Evolutionary conservation across 2,113 vertebrate species (phyloP), one percentile per base, ranked within the genome.

Genomic region (Planiliza haematocheilus): DNA sequence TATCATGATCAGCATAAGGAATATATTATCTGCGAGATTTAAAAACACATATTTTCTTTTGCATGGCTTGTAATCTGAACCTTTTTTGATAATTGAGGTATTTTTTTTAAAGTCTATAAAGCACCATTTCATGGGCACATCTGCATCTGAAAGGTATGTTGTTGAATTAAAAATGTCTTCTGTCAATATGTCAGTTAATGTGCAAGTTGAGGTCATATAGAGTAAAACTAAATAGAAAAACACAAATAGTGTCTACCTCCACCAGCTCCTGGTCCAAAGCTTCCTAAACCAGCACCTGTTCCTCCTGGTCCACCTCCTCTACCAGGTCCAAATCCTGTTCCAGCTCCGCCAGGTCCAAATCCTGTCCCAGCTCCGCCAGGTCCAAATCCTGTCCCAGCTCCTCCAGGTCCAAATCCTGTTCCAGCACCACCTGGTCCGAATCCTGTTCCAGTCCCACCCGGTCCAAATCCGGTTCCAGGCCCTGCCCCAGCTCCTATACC

Each of bases 321-420:
- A 36, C 74, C 76, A 43, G 88, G 83, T 10, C 82, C 77, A 74
- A 85, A 86, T 72, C 76, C 89, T 52, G 86, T 74, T n/a, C 86
- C 82, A 6, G 65, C 81, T 62, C 62, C 79, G 24, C 74, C 76
- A 48, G 88, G 83, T 10, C 82, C 77, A 75, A 85, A 86, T 71
- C 75, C 89, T 52, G 86, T 74, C 17, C 86, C 82, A 6, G 65
- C 49, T 43, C 82, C 84, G 21, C 87, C 88, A 20, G 81, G 81
- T 1, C 84, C 82, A 59, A 83, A 82, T 73, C 84, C 88, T 3
- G 83, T 56, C 49, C 84, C 88, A 52, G 81, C 16, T 7, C 77
- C 83, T 14, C 70, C 82, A 14, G 79, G 68, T 45, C 83, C 77
- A 39, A 81, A 79, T 16, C 82, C 83, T 4, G 86, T 77, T 42